Evolutionary conservation across 2,113 vertebrate genomes (phyloP), one percentile per base, ranked within the genome.

Genomic region (Chlorocebus sabaeus): DNA sequence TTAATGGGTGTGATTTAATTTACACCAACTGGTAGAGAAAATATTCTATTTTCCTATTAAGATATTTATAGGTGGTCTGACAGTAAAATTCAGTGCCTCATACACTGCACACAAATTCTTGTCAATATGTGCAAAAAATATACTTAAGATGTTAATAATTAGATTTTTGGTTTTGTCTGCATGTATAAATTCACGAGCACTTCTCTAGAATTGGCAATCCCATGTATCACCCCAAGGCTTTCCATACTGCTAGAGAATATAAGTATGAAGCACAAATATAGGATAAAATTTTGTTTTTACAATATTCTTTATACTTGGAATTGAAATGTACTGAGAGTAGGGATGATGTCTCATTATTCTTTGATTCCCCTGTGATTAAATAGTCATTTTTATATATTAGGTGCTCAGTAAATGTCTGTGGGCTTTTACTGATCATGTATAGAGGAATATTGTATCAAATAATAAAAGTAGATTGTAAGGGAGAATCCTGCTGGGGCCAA

Each of bases 61-160:
- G 5, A 80, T 93, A 86, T 86, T 87, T 6, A 70, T 89, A 96
- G 45, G 70, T 68, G 68, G 14, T 95, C 18, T 75, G 68, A 95
- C 88, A 70, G n/a, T 82, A 70, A 85, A 88, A 96, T 81, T 57
- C 12, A 90, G 87, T 97, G 7, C n/a, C 30, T 72, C 85, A 67
- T 6, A 78, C 38, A 81, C 38, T 17, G 2, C 2, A 64, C 38
- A 93, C 30, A 89, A 38, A 89, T 87, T 94, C 18, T 92, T 6
- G 32, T 75, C 30, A 93, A 61, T 90, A 93, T 84, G 93, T 82
- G 5, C 9, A 87, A 89, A 96, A 64, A 48, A n/a, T 22, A 67
- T 50, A 43, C 78, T 76, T 92, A 80, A 84, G 40, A 4, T 52
- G 2, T 91, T 83, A 95, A 70, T 82, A 78, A 89, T 79, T 82